phyloP scores from a whole-genome alignment of 2,113 vertebrate genomes.

The Clarias batrachus region DNA sequence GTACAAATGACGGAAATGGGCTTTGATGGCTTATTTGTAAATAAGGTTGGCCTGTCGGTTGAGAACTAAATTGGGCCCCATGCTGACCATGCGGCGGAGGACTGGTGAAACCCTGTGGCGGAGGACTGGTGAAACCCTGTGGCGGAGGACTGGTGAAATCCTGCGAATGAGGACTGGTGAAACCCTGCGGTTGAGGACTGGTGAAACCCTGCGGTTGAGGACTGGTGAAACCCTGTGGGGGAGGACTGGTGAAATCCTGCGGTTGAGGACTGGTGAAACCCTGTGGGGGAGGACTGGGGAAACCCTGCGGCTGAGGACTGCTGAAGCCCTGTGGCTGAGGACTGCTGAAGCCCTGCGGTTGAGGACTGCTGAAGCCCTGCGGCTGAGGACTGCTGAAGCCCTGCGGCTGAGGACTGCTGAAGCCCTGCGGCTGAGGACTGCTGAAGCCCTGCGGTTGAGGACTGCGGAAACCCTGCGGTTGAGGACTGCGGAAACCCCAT shows the following conservation, averaged over 20 bases:
- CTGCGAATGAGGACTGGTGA: constrained; percentile 8
- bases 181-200: constrained; percentile 5
- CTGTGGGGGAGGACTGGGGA: constrained; percentile 5
- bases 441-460: constrained; percentile 38
- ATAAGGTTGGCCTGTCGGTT: constrained; percentile 48
- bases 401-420: not conserved
- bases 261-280: constrained; percentile 51
- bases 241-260: constrained; percentile 9
- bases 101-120: constrained; percentile 6
- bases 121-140: not conserved
- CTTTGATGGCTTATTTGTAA: constrained; percentile 37
- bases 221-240: not conserved
- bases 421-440: constrained; percentile 39
- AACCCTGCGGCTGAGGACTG: constrained; percentile 45
- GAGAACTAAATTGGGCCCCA: constrained; percentile 49
- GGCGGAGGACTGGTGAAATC: not conserved
- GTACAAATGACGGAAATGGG: constrained; percentile 23
- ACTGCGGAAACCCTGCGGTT: constrained; percentile 43
- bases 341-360: constrained; percentile 17
- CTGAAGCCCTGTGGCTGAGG: constrained; percentile 41
- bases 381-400: constrained; percentile 19
- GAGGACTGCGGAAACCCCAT: constrained; percentile 7
- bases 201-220: constrained; percentile 6
- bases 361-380: constrained; percentile 47
- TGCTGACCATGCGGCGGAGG: constrained; percentile 45